phyloP scores from a whole-genome alignment of 2,888 invertebrate genomes.

The Scelioninae gen. 1 region DNA sequence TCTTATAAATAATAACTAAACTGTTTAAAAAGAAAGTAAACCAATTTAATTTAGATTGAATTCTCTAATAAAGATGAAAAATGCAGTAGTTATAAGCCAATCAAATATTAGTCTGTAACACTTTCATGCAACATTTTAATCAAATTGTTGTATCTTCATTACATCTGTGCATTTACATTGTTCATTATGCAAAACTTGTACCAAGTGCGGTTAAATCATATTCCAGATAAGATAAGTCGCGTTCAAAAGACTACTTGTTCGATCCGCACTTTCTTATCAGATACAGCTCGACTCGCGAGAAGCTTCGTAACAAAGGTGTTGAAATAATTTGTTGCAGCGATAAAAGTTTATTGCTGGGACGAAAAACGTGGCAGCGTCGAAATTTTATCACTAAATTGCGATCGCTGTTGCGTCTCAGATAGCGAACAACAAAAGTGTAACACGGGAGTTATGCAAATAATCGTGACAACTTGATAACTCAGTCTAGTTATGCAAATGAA shows the following conservation, averaged over 20 bases:
- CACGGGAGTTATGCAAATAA: constrained; percentile 29
- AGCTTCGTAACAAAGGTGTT: constrained; percentile 36
- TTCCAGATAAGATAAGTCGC: constrained; percentile 57
- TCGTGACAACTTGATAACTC: constrained; percentile 20
- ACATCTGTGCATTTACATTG: constrained; percentile 34
- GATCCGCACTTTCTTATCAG: constrained; percentile 42
- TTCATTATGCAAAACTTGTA: constrained; percentile 49
- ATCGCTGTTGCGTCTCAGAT: not conserved
- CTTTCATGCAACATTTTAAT: constrained; percentile 26
- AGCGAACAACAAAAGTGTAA: constrained; percentile 25
- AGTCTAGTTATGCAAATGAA: constrained; percentile 19
- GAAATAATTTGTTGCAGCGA: constrained; percentile 49
- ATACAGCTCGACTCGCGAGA: constrained; percentile 23
- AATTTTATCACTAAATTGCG: constrained; percentile 17
- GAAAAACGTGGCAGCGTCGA: constrained; percentile 22
- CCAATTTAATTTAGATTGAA: not conserved
- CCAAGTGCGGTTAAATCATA: constrained; percentile 52
- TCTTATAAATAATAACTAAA: no score
- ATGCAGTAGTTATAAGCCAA: constrained; percentile 9
- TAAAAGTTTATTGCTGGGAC: constrained; percentile 38
- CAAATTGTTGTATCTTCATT: constrained; percentile 28
- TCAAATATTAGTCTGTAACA: constrained; percentile 18
- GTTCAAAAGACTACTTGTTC: constrained; percentile 48
- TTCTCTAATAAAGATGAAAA: not conserved
- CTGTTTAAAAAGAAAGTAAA: no score